phyloP scores from a whole-genome alignment of 2,888 invertebrate species.

The Cataglyphis livida region DNA sequence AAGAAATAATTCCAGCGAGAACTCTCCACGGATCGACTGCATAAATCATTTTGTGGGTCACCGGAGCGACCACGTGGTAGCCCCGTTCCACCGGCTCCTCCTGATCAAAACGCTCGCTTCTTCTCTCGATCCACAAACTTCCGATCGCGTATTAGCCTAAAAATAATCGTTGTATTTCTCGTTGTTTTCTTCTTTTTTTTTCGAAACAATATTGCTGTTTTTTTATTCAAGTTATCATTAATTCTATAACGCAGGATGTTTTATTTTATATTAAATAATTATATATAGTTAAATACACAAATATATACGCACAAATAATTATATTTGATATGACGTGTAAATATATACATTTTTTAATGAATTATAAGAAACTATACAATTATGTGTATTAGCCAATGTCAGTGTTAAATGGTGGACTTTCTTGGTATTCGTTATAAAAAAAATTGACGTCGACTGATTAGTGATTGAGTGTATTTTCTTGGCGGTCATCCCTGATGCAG shows the following conservation, averaged over 20 bases:
- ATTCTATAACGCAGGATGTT: not conserved
- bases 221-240: not conserved
- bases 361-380: not conserved
- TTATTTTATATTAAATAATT: not conserved
- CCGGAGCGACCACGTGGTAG: slow-evolving; percentile 53
- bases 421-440: not conserved
- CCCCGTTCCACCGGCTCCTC: slow-evolving; percentile 46
- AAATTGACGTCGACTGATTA: not conserved
- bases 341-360: not conserved
- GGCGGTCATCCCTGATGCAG: slow-evolving; percentile 26
- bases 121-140: slow-evolving; percentile 48
- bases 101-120: slow-evolving; percentile 37
- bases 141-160: slow-evolving; percentile 42
- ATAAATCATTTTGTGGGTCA: slow-evolving; percentile 56
- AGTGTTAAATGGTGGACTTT: not conserved
- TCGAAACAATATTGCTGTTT: not conserved
- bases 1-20: slow-evolving; percentile 51
- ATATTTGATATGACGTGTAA: not conserved
- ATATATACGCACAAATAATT: not conserved
- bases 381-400: not conserved
- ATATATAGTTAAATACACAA: not conserved
- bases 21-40: slow-evolving; percentile 39
- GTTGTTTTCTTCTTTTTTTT: slow-evolving; percentile 6
- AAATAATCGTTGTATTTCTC: slow-evolving; percentile 61
- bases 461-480: slow-evolving; percentile 17